These are phyloP conservation scores for Seira ritae DNA, from an alignment of 2,888 invertebrate genomes.

Conservation along the genomic window DNA sequence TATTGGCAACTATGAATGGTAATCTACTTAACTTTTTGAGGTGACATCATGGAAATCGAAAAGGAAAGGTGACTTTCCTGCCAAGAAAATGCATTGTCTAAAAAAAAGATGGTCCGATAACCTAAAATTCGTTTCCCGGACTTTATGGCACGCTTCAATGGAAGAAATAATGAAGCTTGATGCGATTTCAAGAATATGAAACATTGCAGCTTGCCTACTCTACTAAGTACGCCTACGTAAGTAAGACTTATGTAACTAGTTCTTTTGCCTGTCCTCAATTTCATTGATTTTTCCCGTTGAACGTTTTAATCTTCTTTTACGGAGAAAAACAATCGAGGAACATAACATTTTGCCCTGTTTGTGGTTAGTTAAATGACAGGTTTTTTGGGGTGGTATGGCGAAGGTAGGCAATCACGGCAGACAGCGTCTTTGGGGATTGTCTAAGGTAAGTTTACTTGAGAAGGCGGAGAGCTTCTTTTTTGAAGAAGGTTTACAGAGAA, in stretches of 20 bases:
- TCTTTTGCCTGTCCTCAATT: neutral
- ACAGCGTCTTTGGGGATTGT: too few relatives aligned
- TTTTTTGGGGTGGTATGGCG: too few relatives aligned
- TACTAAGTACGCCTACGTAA: neutral
- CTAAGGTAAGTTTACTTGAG: too few relatives aligned
- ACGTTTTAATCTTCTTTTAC: too few relatives aligned
- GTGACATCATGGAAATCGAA: neutral
- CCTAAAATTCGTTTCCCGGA: too few relatives aligned
- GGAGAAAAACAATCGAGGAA: too few relatives aligned
- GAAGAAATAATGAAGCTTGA: neutral
- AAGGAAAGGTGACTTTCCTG: neutral
- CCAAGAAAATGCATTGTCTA: neutral
- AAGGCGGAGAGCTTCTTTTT: too few relatives aligned
- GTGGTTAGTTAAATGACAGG: too few relatives aligned
- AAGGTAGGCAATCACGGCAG: too few relatives aligned
- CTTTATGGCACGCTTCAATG: slow-evolving; percentile 11
- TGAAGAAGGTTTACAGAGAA: too few relatives aligned
- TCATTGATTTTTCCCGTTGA: neutral
- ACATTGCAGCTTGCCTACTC: neutral
- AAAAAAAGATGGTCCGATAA: slow-evolving; percentile 28
- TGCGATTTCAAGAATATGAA: neutral
- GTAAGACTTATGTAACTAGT: too few relatives aligned
- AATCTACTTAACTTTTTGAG: neutral
- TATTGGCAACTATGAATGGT: neutral
- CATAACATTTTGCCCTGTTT: too few relatives aligned